Conservation (phyloP, 2,888 invertebrate species). For the Brenthis hecate region DNA sequence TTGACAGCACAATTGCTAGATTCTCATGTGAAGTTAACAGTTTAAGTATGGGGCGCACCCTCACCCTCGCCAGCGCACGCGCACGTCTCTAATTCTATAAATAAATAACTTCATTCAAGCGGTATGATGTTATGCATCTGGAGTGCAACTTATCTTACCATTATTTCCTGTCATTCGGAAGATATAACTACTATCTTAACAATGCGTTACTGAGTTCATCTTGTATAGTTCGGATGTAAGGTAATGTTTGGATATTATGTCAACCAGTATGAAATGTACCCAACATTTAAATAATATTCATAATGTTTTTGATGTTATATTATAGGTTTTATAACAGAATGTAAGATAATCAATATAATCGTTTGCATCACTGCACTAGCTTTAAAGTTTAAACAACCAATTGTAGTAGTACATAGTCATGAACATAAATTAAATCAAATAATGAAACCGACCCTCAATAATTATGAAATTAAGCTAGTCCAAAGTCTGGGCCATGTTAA, state of each 20-base stretch:
- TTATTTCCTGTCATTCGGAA: constrained; percentile 39
- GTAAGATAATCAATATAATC: no score
- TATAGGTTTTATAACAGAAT: no score
- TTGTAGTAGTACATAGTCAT: no score
- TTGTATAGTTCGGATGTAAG: not conserved
- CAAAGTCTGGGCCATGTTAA: no score
- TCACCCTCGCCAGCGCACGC: constrained; percentile 41
- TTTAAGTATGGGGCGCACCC: constrained; percentile 42
- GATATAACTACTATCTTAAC: constrained; percentile 23
- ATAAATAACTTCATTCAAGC: constrained; percentile 51
- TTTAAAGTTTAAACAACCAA: no score
- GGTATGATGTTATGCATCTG: constrained; percentile 48
- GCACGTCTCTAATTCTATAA: constrained; percentile 46
- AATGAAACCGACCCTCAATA: no score
- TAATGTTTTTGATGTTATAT: no score
- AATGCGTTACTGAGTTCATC: constrained; percentile 9
- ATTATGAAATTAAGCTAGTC: no score
- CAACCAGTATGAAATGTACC: no score
- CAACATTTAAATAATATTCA: not conserved
- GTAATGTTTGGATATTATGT: not conserved
- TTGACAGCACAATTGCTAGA: constrained; percentile 49
- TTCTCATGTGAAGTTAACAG: constrained; percentile 42
- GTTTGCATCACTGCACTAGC: no score
- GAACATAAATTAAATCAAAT: no score
- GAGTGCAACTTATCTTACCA: constrained; percentile 41